phyloP scores from a whole-genome alignment of 2,113 vertebrate species.

The Solea senegalensis region DNA sequence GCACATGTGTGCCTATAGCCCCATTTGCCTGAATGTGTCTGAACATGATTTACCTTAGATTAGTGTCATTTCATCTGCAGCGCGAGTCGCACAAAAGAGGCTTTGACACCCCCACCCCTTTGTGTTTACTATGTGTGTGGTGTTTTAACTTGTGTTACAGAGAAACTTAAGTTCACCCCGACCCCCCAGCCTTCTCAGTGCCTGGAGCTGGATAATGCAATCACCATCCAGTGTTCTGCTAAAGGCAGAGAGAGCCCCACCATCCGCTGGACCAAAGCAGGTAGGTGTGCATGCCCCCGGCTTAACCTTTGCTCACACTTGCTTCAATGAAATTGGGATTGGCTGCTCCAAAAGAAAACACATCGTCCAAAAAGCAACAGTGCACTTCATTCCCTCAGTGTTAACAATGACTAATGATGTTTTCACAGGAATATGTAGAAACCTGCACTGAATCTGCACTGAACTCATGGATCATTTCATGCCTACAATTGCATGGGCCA shows the following conservation, averaged over 20 bases:
- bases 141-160: conserved; percentile 79
- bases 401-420: conserved; percentile 25
- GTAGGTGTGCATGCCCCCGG: conserved; percentile 82
- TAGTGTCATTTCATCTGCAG: conserved; percentile 35
- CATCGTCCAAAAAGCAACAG: not conserved
- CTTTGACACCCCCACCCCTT: conserved; percentile 10
- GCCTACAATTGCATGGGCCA: conserved; percentile 10
- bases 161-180: conserved; percentile 96
- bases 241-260: conserved; percentile 88
- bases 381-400: not conserved
- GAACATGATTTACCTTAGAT: conserved; percentile 42
- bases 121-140: conserved; percentile 12
- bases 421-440: conserved; percentile 18
- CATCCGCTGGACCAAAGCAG: conserved; percentile 93
- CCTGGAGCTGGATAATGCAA: conserved; percentile 92
- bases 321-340: conserved; percentile 17
- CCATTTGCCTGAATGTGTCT: conserved; percentile 37
- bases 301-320: not conserved
- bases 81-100: conserved; percentile 31
- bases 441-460: conserved; percentile 1
- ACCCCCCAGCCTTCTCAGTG: conserved; percentile 91
- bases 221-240: conserved; percentile 91
- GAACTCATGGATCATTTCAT: conserved; percentile 16
- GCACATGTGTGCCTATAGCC: conserved; percentile 12
- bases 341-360: not conserved